Evolutionary conservation across 2,797 vertebrate genomes (phyloP).

Genomic region (Spinibarbus caldwelli): DNA sequence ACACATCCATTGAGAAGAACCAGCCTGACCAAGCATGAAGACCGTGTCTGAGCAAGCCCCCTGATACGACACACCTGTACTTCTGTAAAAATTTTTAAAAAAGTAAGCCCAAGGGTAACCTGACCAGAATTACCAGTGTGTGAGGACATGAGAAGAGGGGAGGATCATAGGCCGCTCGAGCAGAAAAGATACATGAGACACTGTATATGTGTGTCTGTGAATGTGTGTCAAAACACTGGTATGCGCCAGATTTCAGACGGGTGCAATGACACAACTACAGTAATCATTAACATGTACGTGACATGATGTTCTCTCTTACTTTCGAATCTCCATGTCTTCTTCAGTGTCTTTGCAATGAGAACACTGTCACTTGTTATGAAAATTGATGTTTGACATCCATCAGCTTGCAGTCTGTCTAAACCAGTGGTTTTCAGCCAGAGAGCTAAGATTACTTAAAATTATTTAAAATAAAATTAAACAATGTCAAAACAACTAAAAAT

Average conservation of each 20-base stretch:
- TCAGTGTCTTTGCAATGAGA: not conserved
- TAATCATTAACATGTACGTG: conserved; percentile 27
- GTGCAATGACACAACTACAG: conserved; percentile 30
- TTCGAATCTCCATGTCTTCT: not conserved
- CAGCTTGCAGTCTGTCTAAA: too few species aligned
- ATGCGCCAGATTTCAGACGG: conserved; percentile 16
- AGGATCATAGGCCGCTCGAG: conserved; percentile 11
- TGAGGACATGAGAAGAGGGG: conserved; percentile 4
- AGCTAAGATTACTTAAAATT: not conserved
- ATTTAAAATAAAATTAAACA: not conserved
- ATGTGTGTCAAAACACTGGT: conserved; percentile 16
- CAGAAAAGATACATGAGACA: conserved; percentile 31
- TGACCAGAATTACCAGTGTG: conserved; percentile 45
- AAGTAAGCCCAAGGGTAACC: conserved; percentile 4
- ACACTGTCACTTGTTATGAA: too few species aligned
- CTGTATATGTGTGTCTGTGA: not conserved
- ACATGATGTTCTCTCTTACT: not conserved
- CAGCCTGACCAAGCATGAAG: not conserved
- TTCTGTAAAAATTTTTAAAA: not conserved
- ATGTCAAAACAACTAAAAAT: not conserved
- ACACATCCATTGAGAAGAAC: not conserved
- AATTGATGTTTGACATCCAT: too few species aligned
- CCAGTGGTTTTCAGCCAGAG: too few species aligned
- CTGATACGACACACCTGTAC: conserved; percentile 8
- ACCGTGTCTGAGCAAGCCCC: not conserved